Evolutionary conservation across 2,113 vertebrate species (phyloP), one percentile per base, ranked within the genome.

Genomic region (Epinephelus cyanopodus): DNA sequence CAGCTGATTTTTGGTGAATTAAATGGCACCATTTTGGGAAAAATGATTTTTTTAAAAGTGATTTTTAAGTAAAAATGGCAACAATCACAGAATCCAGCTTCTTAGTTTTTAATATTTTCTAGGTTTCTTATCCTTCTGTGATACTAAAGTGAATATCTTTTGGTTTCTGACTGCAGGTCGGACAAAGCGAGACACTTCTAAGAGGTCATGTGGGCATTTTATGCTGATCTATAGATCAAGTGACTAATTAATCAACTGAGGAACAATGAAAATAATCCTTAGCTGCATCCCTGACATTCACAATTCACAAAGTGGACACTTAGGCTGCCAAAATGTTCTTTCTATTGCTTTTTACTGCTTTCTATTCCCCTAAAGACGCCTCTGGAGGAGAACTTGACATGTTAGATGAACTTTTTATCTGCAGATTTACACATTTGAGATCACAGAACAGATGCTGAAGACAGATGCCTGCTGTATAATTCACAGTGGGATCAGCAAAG

Each of bases 401-500:
- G 64, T 61, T 17, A 70, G 45, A 64, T 86, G 54, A 91, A 92
- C 90, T 92, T 90, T 84, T 86, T 75, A 77, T 80, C 66, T 64
- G 77, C 90, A 85, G 73, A 81, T 90, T 86, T 84, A 72, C 84
- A 83, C 85, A 61, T 81, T 64, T 54, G 72, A 67, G 88, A 82
- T 88, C 67, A 82, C 57, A 50, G 78, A 87, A 58, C 91, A 91
- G 92, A 81, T 91, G 91, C 77, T 68, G 82, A 18, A 77, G 76
- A 79, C 92, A 91, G 89, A 89, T 91, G 90, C 77, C 75, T 1
- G 48, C 69, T 39, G 15, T 85, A 33, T 58, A 84, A 67, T 71
- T 85, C 84, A 62, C 83, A 80, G 63, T 13, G 82, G 86, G 84
- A 91, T 84, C 81, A 82, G 13, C 48, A 75, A 71, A 89, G 78